Evolutionary conservation across 2,888 invertebrate genomes (phyloP).

Genomic region (Nomada fucata): DNA sequence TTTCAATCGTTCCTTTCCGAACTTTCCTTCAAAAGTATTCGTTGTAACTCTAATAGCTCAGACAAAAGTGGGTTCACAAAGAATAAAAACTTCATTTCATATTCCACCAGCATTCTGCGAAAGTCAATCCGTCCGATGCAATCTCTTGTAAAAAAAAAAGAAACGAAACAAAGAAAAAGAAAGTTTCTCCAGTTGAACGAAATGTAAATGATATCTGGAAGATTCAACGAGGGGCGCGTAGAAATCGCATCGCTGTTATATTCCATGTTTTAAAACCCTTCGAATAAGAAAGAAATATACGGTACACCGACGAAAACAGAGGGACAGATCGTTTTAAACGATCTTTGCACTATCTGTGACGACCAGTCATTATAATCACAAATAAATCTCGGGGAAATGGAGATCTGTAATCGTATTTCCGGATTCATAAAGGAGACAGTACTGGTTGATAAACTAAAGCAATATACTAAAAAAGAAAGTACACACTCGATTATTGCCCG

Average conservation of each 20-base stretch:
- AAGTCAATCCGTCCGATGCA: not conserved
- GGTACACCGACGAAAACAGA: not conserved
- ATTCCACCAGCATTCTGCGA: not conserved
- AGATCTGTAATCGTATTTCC: not conserved
- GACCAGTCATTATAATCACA: not conserved
- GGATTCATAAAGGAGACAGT: not conserved
- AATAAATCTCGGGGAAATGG: not conserved
- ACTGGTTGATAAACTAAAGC: not conserved
- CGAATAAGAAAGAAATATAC: too few relatives aligned
- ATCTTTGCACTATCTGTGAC: not conserved
- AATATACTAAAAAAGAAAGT: not conserved
- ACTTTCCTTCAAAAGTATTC: not conserved
- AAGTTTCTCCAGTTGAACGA: not conserved
- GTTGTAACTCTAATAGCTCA: not conserved
- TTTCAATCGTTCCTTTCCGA: not conserved
- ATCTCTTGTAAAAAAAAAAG: not conserved
- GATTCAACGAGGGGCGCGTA: not conserved
- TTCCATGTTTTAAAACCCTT: not conserved
- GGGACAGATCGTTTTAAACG: not conserved
- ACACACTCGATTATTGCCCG: not conserved
- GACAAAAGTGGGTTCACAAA: not conserved
- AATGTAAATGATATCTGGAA: conserved; percentile 28
- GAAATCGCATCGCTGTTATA: not conserved
- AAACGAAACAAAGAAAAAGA: not conserved
- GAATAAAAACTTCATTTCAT: conserved; percentile 1